Percentiles rank a stretch among this genome's conserved stretches.
These are phyloP conservation scores for Microtus ochrogaster DNA, from an alignment of 2,113 vertebrate genomes.

Conservation along the genomic window DNA sequence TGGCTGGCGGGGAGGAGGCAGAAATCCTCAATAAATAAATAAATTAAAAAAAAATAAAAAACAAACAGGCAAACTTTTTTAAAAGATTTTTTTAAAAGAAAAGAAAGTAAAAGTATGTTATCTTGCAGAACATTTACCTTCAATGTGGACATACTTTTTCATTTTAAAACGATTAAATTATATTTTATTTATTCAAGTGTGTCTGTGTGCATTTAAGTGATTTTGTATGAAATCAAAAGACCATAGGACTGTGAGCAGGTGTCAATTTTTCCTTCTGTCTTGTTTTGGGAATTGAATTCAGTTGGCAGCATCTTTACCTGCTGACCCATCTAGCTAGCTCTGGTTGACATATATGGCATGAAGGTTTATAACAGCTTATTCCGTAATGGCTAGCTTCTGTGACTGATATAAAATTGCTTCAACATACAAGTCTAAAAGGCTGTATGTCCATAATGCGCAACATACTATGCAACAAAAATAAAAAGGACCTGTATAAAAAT, in stretches of 20 bases:
- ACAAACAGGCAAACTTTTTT: neutral
- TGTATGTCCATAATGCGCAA: neutral
- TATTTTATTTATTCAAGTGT: neutral
- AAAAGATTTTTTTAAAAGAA: neutral
- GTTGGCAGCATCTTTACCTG: neutral
- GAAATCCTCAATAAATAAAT: no score
- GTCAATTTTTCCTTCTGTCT: neutral
- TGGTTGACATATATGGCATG: neutral
- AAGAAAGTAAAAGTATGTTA: neutral
- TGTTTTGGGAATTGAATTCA: neutral
- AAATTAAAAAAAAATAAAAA: no score
- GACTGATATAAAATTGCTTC: neutral
- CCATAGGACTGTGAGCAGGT: no score
- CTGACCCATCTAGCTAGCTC: neutral
- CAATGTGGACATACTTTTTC: neutral
- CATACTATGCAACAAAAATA: neutral
- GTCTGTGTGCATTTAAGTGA: neutral
- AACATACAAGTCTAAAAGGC: neutral
- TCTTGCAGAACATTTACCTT: neutral
- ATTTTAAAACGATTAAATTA: neutral
- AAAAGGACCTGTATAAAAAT: neutral
- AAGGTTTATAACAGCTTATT: neutral
- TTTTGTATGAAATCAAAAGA: neutral
- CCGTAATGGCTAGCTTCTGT: neutral
- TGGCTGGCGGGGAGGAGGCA: no score